These are phyloP conservation scores for Oryzias melastigma DNA, from an alignment of 2,113 vertebrate species.

Conservation along the genomic window DNA sequence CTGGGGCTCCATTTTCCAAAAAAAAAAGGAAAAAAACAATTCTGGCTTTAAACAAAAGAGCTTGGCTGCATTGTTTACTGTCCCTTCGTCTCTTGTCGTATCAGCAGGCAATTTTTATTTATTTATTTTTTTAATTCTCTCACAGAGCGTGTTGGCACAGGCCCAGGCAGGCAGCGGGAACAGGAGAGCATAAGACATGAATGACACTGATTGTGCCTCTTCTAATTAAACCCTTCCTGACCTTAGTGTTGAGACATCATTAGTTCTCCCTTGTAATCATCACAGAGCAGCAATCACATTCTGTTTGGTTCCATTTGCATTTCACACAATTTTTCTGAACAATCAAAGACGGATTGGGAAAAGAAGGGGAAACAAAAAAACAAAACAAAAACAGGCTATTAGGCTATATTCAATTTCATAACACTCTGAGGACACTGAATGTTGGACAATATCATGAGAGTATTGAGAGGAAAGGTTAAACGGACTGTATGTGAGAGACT, in stretches of 20 bases:
- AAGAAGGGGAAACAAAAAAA: slow-evolving; percentile 24
- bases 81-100: slow-evolving; percentile 69
- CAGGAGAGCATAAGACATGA: slow-evolving; percentile 79
- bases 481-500: slow-evolving; percentile 17
- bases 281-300: slow-evolving; percentile 90
- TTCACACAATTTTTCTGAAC: slow-evolving; percentile 80
- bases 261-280: slow-evolving; percentile 92
- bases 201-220: slow-evolving; percentile 94
- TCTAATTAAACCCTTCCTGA: slow-evolving; percentile 97
- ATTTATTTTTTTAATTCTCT: slow-evolving; percentile 79
- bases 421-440: slow-evolving; percentile 2
- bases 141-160: slow-evolving; percentile 82
- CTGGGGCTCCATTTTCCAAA: slow-evolving; percentile 53
- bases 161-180: slow-evolving; percentile 77
- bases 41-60: slow-evolving; percentile 67
- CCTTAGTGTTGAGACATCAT: slow-evolving; percentile 95
- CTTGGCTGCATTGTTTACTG: slow-evolving; percentile 64
- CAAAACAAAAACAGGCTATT: slow-evolving; percentile 38
- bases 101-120: slow-evolving; percentile 84
- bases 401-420: slow-evolving; percentile 32
- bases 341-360: slow-evolving; percentile 62
- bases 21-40: background rate
- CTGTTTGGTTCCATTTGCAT: slow-evolving; percentile 87
- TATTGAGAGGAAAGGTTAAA: slow-evolving; percentile 32
- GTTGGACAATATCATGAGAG: slow-evolving; percentile 30